Evolutionary conservation across 1,140 invertebrate species (phyloP).

Genomic region (Hycleus phaleratus): DNA sequence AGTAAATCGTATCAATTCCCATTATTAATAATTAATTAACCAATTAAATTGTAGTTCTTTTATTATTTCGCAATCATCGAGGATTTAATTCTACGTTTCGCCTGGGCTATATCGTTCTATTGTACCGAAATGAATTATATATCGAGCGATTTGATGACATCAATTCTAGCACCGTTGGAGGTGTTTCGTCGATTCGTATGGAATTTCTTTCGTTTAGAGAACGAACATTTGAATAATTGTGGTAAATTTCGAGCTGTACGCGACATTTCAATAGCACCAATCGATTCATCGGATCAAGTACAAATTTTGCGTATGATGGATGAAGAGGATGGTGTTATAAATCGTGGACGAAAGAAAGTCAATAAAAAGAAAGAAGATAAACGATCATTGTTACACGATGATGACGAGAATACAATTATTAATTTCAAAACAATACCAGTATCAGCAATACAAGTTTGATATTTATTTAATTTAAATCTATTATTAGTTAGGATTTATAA

Average conservation of each 20-base stretch:
- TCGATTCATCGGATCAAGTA: slow-evolving; percentile 66
- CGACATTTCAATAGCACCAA: slow-evolving; percentile 82
- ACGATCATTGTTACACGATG: slow-evolving; percentile 47
- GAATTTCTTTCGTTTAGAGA: slow-evolving; percentile 91
- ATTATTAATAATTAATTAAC: neutral
- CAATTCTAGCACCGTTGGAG: slow-evolving; percentile 72
- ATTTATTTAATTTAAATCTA: neutral
- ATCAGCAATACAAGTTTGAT: slow-evolving; percentile 17
- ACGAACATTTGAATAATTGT: slow-evolving; percentile 92
- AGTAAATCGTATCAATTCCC: slow-evolving; percentile 35
- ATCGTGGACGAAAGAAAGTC: slow-evolving; percentile 45
- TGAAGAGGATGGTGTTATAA: slow-evolving; percentile 54
- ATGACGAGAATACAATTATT: slow-evolving; percentile 45
- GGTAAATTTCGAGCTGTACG: slow-evolving; percentile 87
- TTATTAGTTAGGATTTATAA: too few relatives aligned
- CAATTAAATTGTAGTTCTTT: slow-evolving; percentile 57
- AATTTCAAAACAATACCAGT: slow-evolving; percentile 29
- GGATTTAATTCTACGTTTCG: slow-evolving; percentile 75
- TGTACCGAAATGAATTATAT: slow-evolving; percentile 67
- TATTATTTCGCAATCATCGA: slow-evolving; percentile 94
- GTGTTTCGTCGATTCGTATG: slow-evolving; percentile 83
- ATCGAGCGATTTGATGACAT: slow-evolving; percentile 66
- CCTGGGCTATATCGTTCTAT: slow-evolving; percentile 71
- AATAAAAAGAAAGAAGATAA: slow-evolving; percentile 50
- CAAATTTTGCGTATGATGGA: slow-evolving; percentile 69